A percentile compares a stretch with the other conserved stretches of the same genome.
Conservation (phyloP, 2,113 vertebrate genomes). For the Zosterops pallidus region DNA sequence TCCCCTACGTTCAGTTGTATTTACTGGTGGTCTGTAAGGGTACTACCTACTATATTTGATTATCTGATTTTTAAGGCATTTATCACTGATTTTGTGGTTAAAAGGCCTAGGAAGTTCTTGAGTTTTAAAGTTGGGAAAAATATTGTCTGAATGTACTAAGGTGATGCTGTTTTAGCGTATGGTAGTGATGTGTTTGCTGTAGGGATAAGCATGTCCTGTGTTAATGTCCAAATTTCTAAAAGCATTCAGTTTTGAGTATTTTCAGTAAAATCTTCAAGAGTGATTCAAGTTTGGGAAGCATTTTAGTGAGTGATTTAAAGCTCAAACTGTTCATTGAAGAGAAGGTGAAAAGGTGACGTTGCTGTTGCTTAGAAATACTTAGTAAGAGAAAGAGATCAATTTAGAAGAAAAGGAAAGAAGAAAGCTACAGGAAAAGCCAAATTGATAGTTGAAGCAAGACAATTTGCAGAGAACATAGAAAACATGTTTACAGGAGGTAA, state of each 20-base stretch:
- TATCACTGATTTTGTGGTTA: neutral
- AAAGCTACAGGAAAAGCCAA: conserved; percentile 40
- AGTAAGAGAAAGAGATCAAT: conserved; percentile 34
- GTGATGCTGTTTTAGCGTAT: neutral
- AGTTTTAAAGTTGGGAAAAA: neutral
- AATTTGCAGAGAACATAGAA: conserved; percentile 38
- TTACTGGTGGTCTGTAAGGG: neutral
- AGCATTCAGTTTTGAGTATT: neutral
- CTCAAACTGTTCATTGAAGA: conserved; percentile 12
- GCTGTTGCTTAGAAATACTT: conserved; percentile 52
- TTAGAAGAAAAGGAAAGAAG: conserved; percentile 13
- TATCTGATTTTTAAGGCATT: neutral
- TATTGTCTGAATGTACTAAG: neutral
- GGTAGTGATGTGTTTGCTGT: neutral
- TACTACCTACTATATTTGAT: neutral
- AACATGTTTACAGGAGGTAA: conserved; percentile 26
- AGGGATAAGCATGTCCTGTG: neutral
- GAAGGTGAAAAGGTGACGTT: conserved; percentile 24
- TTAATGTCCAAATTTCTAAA: neutral
- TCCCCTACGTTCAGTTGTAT: neutral
- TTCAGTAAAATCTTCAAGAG: neutral
- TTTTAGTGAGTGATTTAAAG: neutral
- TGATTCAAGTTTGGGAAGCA: neutral
- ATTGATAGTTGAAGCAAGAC: conserved; percentile 41
- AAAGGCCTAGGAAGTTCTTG: neutral